A percentile compares a stretch with the other conserved stretches of the same genome.
These are phyloP conservation scores for Drosophila parabipectinata DNA, from an alignment of 1,140 invertebrate genomes.

Conservation along the genomic window DNA sequence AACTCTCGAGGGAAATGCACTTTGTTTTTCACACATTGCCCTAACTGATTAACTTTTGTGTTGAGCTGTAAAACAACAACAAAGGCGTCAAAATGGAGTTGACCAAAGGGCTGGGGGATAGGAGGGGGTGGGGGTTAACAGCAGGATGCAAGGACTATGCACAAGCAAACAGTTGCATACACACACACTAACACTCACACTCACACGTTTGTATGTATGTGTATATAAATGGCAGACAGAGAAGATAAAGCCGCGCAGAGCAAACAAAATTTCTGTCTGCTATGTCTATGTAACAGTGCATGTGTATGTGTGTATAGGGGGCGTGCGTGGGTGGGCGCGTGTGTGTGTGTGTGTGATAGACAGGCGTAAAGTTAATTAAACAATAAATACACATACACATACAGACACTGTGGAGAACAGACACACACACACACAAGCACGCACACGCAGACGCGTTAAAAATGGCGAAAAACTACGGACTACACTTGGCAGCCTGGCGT, in stretches of 20 bases:
- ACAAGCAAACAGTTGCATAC: conserved; percentile 24
- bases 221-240: conserved; percentile 8
- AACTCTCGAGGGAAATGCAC: conserved; percentile 63
- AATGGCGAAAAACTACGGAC: conserved; percentile 81
- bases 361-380: conserved; percentile 83
- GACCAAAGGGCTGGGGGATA: background rate
- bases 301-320: background rate
- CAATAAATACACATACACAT: conserved; percentile 72
- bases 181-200: conserved; percentile 12
- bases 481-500: conserved; percentile 79
- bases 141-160: conserved; percentile 59
- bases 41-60: conserved; percentile 82
- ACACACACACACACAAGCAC: conserved; percentile 8
- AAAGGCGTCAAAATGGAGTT: conserved; percentile 21
- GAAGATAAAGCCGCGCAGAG: conserved; percentile 58
- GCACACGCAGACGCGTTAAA: conserved; percentile 65
- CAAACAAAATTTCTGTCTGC: conserved; percentile 40
- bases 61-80: conserved; percentile 71
- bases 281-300: background rate
- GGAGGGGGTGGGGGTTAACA: background rate
- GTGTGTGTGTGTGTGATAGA: conserved; percentile 68
- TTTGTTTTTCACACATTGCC: conserved; percentile 83
- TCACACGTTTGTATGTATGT: background rate
- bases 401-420: conserved; percentile 5
- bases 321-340: conserved; percentile 13